phyloP scores from a whole-genome alignment of 2,888 invertebrate species.

The Cantharis lateralis region DNA sequence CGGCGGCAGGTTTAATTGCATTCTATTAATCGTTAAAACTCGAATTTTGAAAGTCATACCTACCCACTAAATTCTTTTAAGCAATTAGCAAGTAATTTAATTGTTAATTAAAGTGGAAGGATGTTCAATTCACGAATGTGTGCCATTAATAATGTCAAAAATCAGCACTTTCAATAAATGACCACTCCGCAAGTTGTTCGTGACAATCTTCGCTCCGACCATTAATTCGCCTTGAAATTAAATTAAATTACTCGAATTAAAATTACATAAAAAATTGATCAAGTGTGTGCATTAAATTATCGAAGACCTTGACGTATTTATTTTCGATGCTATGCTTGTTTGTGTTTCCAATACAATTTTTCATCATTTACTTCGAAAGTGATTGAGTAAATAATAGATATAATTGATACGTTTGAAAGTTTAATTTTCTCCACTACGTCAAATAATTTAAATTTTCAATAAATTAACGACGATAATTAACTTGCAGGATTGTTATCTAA shows the following conservation, averaged over 20 bases:
- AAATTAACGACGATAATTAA: background rate
- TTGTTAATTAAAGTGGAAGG: background rate
- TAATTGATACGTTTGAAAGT: background rate
- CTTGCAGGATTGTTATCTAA: background rate
- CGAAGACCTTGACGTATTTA: background rate
- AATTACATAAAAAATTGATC: background rate
- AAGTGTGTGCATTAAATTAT: background rate
- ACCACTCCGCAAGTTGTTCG: background rate
- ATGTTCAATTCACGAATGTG: background rate
- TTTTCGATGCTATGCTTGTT: background rate
- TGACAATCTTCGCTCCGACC: background rate
- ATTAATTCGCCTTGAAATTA: background rate
- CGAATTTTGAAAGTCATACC: background rate
- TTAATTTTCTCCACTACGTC: background rate
- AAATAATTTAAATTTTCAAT: background rate
- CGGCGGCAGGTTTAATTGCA: background rate
- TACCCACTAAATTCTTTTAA: background rate
- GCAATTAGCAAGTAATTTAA: background rate
- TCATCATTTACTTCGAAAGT: background rate
- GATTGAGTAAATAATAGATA: background rate
- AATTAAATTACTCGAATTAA: background rate
- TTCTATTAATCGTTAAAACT: background rate
- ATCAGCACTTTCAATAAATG: background rate
- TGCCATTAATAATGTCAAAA: background rate
- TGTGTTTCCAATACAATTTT: background rate